phyloP scores from a whole-genome alignment of 2,888 invertebrate genomes.

The Eupithecia insigniata region DNA sequence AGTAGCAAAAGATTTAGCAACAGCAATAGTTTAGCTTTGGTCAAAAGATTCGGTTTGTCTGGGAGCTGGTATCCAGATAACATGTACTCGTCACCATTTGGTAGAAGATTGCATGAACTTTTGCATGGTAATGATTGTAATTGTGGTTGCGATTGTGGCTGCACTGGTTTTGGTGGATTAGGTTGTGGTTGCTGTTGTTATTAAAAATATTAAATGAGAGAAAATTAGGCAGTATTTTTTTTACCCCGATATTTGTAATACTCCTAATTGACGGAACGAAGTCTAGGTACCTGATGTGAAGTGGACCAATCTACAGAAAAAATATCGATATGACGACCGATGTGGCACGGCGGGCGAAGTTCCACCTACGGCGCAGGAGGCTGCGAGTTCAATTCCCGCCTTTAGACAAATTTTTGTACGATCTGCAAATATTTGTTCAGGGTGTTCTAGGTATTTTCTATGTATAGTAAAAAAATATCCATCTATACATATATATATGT shows the following conservation, averaged over 20 bases:
- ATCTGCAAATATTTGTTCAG: too few species aligned
- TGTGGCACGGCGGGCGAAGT: too few species aligned
- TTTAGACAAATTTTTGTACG: too few species aligned
- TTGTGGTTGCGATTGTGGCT: not conserved
- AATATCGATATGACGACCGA: too few species aligned
- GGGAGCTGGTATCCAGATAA: not conserved
- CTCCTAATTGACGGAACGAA: not conserved
- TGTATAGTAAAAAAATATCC: too few species aligned
- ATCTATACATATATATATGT: too few species aligned
- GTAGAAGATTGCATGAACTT: constrained; percentile 1
- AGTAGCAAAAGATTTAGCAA: not conserved
- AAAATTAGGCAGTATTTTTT: not conserved
- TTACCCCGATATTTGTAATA: not conserved
- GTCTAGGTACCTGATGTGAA: too few species aligned
- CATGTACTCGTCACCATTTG: not conserved
- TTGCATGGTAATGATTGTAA: constrained; percentile 8
- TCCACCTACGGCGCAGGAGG: too few species aligned
- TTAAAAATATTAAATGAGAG: not conserved
- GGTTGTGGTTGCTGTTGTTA: not conserved
- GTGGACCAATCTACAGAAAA: too few species aligned
- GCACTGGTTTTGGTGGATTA: not conserved
- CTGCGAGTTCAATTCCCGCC: too few species aligned
- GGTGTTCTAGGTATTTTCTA: too few species aligned
- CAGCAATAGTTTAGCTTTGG: not conserved
- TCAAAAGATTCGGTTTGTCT: not conserved